Base-by-base conservation (phyloP, 2,797 vertebrate genomes). In the Melopsittacus undulatus region DNA sequence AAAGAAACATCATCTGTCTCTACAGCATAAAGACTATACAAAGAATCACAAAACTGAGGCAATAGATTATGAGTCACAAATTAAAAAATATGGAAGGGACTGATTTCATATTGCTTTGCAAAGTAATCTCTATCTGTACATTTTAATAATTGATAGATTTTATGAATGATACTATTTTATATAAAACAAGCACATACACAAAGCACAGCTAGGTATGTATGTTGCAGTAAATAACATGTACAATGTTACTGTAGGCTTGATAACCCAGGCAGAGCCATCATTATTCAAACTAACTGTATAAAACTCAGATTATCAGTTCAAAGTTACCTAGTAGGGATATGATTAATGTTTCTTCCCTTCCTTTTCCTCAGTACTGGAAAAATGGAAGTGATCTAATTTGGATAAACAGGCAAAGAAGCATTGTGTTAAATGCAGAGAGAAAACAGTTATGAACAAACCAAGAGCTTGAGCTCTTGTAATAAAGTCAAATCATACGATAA, bases 311-410 rank as follows among this genome's bases (percentile, higher is more conserved):
- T 80, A 70, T 81, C 16, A 29, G 69, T 68, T 91, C 83, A 87
- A 78, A 90, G 80, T 78, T 86, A 86, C 59, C 43, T 81, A 45
- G 73, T 73, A 84, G 95, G 94, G 90, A 88, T 94, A 73, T 91
- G 93, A 91, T 96, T 94, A 94, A 92, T 91, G 83, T 91, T 91
- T 95, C 79, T 92, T 83, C 92, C 63, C 81, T 95, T 94, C 89
- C 92, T 95, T 94, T 96, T 96, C 73, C 95, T 94, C 40, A 30
- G 32, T 70, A 84, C 29, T 32, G 63, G 46, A 81, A 86, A 77
- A 92, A 54, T 91, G 80, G 91, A 75, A 91, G 7, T 90, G 79
- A 84, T 93, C 52, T 89, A 85, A 89, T 29, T 43, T 85, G 75
- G 38, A 83, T 87, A 93, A 95, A 93, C 84, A 70, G 20, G 34